Evolutionary conservation across 1,140 invertebrate species (phyloP).

Genomic region (Bombus cullumanus): DNA sequence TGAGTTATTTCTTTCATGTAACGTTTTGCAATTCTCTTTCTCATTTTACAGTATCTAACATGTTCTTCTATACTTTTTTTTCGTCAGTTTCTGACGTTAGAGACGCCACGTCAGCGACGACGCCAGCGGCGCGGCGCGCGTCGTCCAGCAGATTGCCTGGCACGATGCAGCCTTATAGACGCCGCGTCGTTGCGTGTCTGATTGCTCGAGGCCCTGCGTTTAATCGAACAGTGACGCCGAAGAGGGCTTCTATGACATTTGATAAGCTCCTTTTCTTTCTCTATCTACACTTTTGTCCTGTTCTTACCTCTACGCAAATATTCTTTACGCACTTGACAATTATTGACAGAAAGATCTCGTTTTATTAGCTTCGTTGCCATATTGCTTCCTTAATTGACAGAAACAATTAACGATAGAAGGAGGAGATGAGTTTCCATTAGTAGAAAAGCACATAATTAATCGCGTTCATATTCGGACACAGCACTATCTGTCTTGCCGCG

Average conservation of each 20-base stretch:
- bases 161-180: conserved; percentile 16
- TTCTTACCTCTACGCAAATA: background rate
- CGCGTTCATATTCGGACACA: no score
- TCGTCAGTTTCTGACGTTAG: background rate
- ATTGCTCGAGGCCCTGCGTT: conserved; percentile 10
- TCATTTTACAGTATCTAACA: background rate
- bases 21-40: background rate
- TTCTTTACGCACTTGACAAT: background rate
- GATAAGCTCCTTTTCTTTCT: background rate
- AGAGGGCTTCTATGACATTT: conserved; percentile 3
- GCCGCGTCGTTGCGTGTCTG: background rate
- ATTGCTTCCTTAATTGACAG: background rate
- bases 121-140: background rate
- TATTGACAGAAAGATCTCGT: background rate
- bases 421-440: background rate
- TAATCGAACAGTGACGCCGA: conserved; percentile 6
- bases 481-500: no score
- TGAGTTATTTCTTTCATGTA: background rate
- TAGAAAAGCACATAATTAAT: no score
- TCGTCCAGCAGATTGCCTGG: background rate
- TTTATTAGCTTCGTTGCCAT: background rate
- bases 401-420: background rate
- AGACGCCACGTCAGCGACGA: background rate
- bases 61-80: background rate
- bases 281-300: no score